A percentile compares a stretch with the other conserved stretches of the same genome.
phyloP scores from a whole-genome alignment of 1,140 invertebrate species.

The Caenorhabditis brenneri region DNA sequence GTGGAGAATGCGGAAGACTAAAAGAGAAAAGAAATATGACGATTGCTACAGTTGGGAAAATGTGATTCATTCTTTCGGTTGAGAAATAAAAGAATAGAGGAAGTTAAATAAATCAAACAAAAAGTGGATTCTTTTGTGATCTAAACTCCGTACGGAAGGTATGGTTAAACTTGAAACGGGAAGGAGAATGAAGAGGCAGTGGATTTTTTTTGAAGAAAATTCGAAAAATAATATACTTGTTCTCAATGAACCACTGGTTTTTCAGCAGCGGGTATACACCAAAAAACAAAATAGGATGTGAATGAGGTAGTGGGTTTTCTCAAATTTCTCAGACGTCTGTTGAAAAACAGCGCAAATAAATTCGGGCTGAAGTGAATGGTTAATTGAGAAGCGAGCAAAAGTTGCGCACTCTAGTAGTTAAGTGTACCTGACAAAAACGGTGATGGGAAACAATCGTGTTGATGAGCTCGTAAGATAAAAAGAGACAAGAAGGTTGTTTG shows the following conservation, averaged over 20 bases:
- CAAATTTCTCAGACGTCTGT: conserved; percentile 16
- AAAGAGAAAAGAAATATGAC: background rate
- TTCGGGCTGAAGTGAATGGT: conserved; percentile 8
- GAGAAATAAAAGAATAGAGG: background rate
- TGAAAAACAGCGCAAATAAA: background rate
- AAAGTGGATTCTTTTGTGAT: no score
- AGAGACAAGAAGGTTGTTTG: conserved; percentile 20
- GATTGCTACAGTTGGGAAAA: background rate
- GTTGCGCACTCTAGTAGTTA: background rate
- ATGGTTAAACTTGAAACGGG: no score
- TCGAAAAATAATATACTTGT: no score
- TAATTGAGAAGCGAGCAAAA: conserved; percentile 10
- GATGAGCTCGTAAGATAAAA: conserved; percentile 28
- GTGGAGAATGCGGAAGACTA: background rate
- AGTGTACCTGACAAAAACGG: conserved; percentile 1
- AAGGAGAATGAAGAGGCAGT: no score
- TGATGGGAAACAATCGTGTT: background rate
- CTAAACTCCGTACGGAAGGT: no score
- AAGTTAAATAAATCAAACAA: no score
- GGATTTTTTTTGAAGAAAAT: no score
- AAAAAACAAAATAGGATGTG: background rate
- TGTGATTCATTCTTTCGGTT: background rate
- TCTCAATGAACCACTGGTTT: background rate
- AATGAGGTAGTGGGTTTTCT: background rate
- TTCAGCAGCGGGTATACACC: background rate